Evolutionary conservation across 2,797 vertebrate species (phyloP).

Genomic region (Halcyon chelicuti): DNA sequence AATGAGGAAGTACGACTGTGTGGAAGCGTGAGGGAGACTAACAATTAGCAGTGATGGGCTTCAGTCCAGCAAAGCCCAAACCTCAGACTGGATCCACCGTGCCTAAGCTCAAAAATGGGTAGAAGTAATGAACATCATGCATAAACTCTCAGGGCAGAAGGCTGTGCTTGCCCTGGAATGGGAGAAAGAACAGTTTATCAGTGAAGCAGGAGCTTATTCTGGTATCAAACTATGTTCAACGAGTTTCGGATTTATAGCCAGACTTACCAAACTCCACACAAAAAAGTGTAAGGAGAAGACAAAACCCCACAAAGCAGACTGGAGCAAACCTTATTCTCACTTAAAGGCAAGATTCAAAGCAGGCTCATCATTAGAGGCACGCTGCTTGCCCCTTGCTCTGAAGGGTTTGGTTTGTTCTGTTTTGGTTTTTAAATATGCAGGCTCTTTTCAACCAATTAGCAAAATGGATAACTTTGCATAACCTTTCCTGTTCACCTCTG

Average conservation of each 20-base stretch:
- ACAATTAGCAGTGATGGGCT: neutral
- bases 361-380: neutral
- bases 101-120: neutral
- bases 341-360: neutral
- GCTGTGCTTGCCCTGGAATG: neutral
- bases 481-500: neutral
- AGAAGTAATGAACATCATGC: neutral
- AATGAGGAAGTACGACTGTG: neutral
- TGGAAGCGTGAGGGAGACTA: neutral
- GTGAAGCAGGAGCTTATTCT: neutral
- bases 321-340: neutral
- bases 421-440: neutral
- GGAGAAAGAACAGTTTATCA: neutral
- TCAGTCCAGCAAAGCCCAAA: neutral
- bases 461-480: neutral
- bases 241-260: neutral
- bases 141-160: neutral
- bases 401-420: neutral
- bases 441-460: neutral
- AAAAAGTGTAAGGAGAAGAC: neutral
- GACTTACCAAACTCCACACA: neutral
- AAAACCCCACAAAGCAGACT: neutral
- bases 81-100: neutral
- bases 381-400: neutral
- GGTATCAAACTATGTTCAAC: accelerated